Evolutionary conservation across 2,113 vertebrate genomes (phyloP), one percentile per base, ranked within the genome.

Genomic region (Sander vitreus): DNA sequence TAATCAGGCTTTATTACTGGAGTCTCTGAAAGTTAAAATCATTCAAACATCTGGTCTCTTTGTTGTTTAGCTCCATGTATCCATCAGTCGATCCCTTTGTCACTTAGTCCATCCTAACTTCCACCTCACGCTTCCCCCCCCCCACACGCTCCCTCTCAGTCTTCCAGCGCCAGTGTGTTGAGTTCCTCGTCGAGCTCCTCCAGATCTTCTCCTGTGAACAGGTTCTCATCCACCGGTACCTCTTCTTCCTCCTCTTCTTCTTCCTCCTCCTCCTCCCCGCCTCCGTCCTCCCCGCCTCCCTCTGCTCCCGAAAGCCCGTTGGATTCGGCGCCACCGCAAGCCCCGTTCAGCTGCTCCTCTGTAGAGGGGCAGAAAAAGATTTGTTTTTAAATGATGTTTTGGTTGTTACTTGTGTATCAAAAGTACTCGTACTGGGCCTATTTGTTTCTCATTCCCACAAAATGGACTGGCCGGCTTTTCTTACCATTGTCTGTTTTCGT

Each of bases 161-260:
- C 97, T 66, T 98, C 97, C 94, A 99, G 91, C 80, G 96, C 96
- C 89, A 99, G 96, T 85, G 97, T 97, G 95, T 98, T 97, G 53
- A 99, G 94, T 87, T 99, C 98, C 92, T 99, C 98, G 88, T 99
- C 98, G 79, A 99, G 95, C 89, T 99, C 98, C 76, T 99, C 98
- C 90, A 99, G 94, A 91, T 99, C 98, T 94, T 99, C 98, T 25
- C 98, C 97, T 15, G 97, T 99, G 84, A 99, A 99, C 69, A 99
- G 96, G 88, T 99, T 99, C 94, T 99, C 98, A 64, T 99, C 98
- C 73, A 99, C 98, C 6, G 98, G 98, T 82, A 99, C 97, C 2
- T 95, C 97, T 88, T 96, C 96, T 0, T 96, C 92, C 1, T 95
- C 94, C 33, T 94, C 95, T 1, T 96, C 96, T 9, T 83, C 93